Evolutionary conservation across 2,113 vertebrate genomes (phyloP).

Genomic region (Paracanthobrama guichenoti): DNA sequence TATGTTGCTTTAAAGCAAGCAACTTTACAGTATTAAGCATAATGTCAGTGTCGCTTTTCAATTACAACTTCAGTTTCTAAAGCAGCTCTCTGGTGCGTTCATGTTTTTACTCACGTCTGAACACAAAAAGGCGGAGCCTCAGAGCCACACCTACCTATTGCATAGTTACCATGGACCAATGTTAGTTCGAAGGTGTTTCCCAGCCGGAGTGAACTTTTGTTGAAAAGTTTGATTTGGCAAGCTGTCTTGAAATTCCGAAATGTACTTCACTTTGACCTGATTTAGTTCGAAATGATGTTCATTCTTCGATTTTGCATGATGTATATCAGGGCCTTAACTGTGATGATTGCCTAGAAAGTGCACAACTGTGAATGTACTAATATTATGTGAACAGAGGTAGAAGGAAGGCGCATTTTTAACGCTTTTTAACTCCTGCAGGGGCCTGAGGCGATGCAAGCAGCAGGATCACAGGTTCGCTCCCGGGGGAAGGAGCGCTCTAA

Average conservation of each 20-base stretch:
- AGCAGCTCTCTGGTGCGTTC: too few relatives aligned
- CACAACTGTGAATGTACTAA: constrained; percentile 1
- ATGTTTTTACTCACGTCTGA: too few relatives aligned
- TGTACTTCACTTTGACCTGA: too few relatives aligned
- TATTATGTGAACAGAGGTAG: background rate
- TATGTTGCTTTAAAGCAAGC: too few relatives aligned
- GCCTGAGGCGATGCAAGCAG: constrained; percentile 38
- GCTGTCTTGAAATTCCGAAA: too few relatives aligned
- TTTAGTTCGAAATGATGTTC: background rate
- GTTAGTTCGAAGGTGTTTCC: background rate
- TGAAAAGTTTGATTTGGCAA: too few relatives aligned
- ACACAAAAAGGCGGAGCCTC: too few relatives aligned
- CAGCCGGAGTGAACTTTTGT: too few relatives aligned
- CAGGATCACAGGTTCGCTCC: constrained; percentile 52
- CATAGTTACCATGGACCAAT: background rate
- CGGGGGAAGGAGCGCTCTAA: constrained; percentile 38
- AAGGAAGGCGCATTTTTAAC: constrained; percentile 8
- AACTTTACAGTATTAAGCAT: too few relatives aligned
- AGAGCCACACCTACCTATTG: background rate
- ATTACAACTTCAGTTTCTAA: too few relatives aligned
- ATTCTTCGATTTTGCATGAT: background rate
- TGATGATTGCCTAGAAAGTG: background rate
- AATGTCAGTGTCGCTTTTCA: too few relatives aligned
- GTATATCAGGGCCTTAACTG: background rate
- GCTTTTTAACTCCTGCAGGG: constrained; percentile 40